phyloP scores from a whole-genome alignment of 1,140 invertebrate genomes.

The Trinorchestia longiramus region DNA sequence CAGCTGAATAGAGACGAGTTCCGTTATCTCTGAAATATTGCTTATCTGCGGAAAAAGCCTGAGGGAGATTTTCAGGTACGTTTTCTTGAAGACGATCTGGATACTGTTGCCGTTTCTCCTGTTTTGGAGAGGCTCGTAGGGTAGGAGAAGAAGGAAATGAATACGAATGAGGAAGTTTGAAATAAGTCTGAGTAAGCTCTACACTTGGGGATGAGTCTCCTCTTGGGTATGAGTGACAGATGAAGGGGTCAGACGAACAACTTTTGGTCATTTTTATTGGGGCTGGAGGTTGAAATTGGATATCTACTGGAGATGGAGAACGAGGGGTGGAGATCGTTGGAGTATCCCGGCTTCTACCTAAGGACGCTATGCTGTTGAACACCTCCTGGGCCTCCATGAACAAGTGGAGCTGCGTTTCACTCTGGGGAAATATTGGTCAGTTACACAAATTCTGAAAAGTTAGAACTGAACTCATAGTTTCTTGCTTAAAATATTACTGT shows the following conservation, averaged over 20 bases:
- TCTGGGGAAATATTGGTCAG: not conserved
- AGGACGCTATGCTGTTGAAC: slow-evolving; percentile 28
- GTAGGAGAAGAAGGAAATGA: not conserved
- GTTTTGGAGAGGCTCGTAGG: not conserved
- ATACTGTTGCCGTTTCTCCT: not conserved
- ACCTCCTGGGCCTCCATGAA: slow-evolving; percentile 45
- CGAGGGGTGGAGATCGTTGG: not conserved
- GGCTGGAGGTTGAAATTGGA: not conserved
- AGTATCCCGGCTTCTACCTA: slow-evolving; percentile 12
- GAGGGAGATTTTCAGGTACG: not conserved
- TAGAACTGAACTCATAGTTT: too few species aligned
- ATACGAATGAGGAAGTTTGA: not conserved
- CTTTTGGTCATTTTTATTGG: not conserved
- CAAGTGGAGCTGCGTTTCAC: not conserved
- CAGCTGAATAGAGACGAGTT: not conserved
- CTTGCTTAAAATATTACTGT: too few species aligned
- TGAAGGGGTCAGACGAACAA: not conserved
- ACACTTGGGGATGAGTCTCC: not conserved
- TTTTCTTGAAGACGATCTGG: not conserved
- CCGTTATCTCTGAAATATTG: not conserved
- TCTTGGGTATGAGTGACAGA: not conserved
- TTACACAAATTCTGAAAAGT: too few species aligned
- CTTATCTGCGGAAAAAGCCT: not conserved
- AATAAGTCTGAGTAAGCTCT: not conserved
- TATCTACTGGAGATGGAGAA: not conserved